Base-by-base conservation (phyloP, 2,888 invertebrate species). In the Lithosia quadra region DNA sequence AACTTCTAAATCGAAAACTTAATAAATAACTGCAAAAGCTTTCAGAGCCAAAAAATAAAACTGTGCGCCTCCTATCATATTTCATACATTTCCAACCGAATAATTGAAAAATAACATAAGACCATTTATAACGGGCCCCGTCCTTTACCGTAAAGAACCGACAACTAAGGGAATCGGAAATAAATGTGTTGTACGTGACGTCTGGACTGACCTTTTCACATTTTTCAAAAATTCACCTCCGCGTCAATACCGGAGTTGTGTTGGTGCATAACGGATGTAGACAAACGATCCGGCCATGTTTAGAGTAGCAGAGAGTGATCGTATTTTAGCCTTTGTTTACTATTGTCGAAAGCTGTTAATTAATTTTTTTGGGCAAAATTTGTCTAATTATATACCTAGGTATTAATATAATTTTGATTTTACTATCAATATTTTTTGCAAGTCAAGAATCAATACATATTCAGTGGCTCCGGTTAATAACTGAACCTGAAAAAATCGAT, bases 221-320 rank as follows among this genome's bases (percentile, higher is more conserved):
- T 94, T 94, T 95, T 94, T 95, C 92, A 93, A 94, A 94, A 94
- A 93, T 92, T 92, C 92, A 88, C 88, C 68, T 82, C 83, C 78
- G 87, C 92, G 90, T 93, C 92, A 91, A 90, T 93, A 88, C 86
- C 63, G 79, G 66, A 63, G 73, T 63, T 73, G 69, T 72, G 65
- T 73, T 74, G 84, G 83, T 84, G 86, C 82, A 85, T 86, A 86
- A 80, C 74, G 72, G 71, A 67, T 72, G 69, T 82, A 86, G 84
- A 86, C 88, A 79, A 67, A 78, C 81, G 79, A 81, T 70, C 62
- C 69, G 60, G 56, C 71, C 70, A 73, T 60, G 56, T 69, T 69
- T 62, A 64, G 65, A 72, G 68, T 43, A 65, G 73, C 62, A 68
- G 55, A 57, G 58, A 34, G 9, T 22, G 36, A 39, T 34, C 5